Percentiles rank a stretch among this genome's conserved stretches.
These are phyloP conservation scores for Blastomussa wellsi DNA, from an alignment of 92 coral and sea anemone species.

Conservation along the genomic window DNA sequence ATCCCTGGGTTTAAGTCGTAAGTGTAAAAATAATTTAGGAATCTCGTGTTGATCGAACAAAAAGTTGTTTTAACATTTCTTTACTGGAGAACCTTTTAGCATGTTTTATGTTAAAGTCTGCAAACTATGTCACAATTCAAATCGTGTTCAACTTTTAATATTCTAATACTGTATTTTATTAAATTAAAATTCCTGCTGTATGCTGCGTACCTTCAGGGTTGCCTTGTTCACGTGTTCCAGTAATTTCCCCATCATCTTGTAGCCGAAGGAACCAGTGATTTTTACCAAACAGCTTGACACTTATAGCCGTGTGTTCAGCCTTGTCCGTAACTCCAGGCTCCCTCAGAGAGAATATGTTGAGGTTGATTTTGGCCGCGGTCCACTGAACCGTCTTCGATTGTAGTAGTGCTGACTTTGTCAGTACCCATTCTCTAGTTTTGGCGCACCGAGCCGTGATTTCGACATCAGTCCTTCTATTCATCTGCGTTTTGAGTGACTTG, in stretches of 20 bases:
- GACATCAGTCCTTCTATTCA: not conserved
- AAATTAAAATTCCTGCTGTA: not conserved
- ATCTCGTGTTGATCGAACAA: too few species aligned
- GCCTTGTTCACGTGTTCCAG: conserved; percentile 35
- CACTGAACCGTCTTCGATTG: conserved; percentile 33
- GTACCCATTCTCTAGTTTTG: conserved; percentile 13
- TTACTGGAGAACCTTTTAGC: too few species aligned
- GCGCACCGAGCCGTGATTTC: conserved; percentile 10
- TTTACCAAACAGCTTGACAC: conserved; percentile 34
- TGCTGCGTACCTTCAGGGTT: conserved; percentile 19
- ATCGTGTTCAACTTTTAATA: not conserved
- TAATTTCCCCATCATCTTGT: conserved; percentile 34
- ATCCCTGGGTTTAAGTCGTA: not conserved
- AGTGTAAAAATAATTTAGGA: not conserved
- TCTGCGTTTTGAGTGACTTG: not conserved
- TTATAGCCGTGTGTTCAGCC: not conserved
- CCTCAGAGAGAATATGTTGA: conserved; percentile 26
- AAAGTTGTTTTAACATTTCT: too few species aligned
- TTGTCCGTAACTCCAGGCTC: not conserved
- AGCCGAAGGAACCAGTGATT: conserved; percentile 47
- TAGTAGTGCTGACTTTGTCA: conserved; percentile 30
- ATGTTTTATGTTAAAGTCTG: not conserved
- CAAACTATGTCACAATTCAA: not conserved
- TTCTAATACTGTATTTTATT: not conserved
- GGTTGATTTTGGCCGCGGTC: conserved; percentile 41